These are phyloP conservation scores for Vollenhovia emeryi DNA, from an alignment of 1,140 invertebrate species.

Conservation along the genomic window DNA sequence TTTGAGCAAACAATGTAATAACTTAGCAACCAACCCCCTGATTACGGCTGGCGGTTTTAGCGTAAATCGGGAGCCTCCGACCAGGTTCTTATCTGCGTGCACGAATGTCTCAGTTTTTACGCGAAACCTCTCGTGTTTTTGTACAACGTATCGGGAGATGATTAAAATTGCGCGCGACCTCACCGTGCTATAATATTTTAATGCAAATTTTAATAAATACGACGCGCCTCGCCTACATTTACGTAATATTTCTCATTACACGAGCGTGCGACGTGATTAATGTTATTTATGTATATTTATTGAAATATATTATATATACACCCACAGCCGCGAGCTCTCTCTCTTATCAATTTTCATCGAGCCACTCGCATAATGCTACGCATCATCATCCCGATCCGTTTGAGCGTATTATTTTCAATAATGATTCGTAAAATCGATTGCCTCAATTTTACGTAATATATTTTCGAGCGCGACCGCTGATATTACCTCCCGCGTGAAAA, in stretches of 20 bases:
- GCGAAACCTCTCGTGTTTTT: conserved; percentile 30
- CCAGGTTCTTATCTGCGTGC: background rate
- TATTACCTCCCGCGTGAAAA: background rate
- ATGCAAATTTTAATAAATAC: conserved; percentile 34
- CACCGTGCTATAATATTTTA: conserved; percentile 36
- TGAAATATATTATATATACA: conserved; percentile 25
- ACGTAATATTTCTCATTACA: conserved; percentile 9
- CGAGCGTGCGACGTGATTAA: conserved; percentile 36
- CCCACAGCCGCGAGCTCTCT: background rate
- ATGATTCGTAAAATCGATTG: conserved; percentile 25
- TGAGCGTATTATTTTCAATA: conserved; percentile 19
- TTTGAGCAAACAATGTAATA: conserved; percentile 78
- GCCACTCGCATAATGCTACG: background rate
- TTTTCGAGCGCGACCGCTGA: background rate
- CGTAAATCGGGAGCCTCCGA: conserved; percentile 66
- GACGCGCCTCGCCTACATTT: conserved; percentile 12
- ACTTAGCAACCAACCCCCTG: conserved; percentile 73
- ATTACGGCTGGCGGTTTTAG: conserved; percentile 66
- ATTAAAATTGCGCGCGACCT: conserved; percentile 29
- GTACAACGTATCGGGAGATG: background rate
- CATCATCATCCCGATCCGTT: background rate
- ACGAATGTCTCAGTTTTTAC: conserved; percentile 31
- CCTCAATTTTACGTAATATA: background rate
- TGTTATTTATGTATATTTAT: conserved; percentile 48
- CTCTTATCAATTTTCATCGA: conserved; percentile 28